Evolutionary conservation across 2,888 invertebrate species (phyloP).

Genomic region (Glomeris marginata): DNA sequence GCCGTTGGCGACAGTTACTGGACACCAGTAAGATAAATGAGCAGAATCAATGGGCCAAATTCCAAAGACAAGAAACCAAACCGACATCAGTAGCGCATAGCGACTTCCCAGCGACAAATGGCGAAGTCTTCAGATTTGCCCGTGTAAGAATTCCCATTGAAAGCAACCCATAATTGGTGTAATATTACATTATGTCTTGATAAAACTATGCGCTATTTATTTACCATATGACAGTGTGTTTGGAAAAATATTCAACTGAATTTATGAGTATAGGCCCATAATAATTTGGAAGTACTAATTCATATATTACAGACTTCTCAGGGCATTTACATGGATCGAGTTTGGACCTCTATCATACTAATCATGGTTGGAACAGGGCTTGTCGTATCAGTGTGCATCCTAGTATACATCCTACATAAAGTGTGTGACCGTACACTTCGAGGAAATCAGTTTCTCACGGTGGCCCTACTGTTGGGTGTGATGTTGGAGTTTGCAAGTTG

Average conservation of each 20-base stretch:
- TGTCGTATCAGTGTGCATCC: slow-evolving; percentile 25
- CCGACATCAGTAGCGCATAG: background rate
- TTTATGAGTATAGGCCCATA: too few species aligned
- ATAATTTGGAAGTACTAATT: too few species aligned
- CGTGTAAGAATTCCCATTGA: slow-evolving; percentile 7
- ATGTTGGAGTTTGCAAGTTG: slow-evolving; percentile 26
- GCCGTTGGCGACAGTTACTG: slow-evolving; percentile 6
- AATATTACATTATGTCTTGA: too few species aligned
- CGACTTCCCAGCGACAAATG: slow-evolving; percentile 6
- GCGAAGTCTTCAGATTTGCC: background rate
- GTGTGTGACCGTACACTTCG: slow-evolving; percentile 28
- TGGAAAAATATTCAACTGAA: too few species aligned
- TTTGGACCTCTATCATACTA: slow-evolving; percentile 26
- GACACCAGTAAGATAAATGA: too few species aligned
- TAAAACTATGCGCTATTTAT: too few species aligned
- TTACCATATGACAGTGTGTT: too few species aligned
- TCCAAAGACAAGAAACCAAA: too few species aligned
- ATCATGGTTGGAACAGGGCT: slow-evolving; percentile 25
- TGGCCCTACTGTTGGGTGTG: slow-evolving; percentile 25
- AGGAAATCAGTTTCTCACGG: slow-evolving; percentile 24
- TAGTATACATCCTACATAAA: slow-evolving; percentile 26
- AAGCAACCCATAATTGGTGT: too few species aligned
- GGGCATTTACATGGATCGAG: slow-evolving; percentile 16
- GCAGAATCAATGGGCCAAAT: too few species aligned
- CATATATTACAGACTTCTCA: background rate